These are phyloP conservation scores for Pituophis catenifer DNA, from an alignment of 2,113 vertebrate species.

Conservation along the genomic window DNA sequence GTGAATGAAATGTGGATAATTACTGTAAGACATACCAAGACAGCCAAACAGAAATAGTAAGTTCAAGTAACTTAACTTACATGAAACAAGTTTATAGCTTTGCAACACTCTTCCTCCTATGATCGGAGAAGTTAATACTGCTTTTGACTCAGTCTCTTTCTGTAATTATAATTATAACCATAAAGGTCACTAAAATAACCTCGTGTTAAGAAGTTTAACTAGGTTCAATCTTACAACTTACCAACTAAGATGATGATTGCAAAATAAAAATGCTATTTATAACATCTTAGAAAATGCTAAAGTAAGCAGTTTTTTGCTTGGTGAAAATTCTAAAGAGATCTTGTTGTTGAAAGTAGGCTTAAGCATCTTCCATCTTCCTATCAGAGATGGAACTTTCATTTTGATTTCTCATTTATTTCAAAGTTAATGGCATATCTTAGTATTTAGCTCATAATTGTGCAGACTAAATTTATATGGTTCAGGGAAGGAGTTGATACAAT, in stretches of 20 bases:
- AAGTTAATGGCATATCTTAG: not conserved
- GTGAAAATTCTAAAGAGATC: not conserved
- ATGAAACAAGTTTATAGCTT: constrained; percentile 53
- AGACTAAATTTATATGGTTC: not conserved
- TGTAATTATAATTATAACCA: constrained; percentile 33
- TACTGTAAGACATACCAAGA: constrained; percentile 56
- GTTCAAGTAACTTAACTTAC: constrained; percentile 47
- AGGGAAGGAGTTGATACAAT: not conserved
- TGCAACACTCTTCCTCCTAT: constrained; percentile 65
- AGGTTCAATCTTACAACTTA: constrained; percentile 50
- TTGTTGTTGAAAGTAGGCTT: not conserved
- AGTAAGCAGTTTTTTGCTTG: not conserved
- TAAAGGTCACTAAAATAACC: constrained; percentile 33
- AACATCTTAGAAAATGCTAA: not conserved
- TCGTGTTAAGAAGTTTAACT: constrained; percentile 44
- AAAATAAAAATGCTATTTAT: not conserved
- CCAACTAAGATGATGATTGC: constrained; percentile 14
- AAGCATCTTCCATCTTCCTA: not conserved
- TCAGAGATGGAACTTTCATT: not conserved
- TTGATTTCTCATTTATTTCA: not conserved
- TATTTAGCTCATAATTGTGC: not conserved
- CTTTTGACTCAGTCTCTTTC: constrained; percentile 41
- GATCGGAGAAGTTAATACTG: constrained; percentile 54
- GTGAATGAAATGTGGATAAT: constrained; percentile 62
- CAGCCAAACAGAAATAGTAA: constrained; percentile 57